phyloP scores from a whole-genome alignment of 2,888 invertebrate species.

The Dryobotodes eremita region DNA sequence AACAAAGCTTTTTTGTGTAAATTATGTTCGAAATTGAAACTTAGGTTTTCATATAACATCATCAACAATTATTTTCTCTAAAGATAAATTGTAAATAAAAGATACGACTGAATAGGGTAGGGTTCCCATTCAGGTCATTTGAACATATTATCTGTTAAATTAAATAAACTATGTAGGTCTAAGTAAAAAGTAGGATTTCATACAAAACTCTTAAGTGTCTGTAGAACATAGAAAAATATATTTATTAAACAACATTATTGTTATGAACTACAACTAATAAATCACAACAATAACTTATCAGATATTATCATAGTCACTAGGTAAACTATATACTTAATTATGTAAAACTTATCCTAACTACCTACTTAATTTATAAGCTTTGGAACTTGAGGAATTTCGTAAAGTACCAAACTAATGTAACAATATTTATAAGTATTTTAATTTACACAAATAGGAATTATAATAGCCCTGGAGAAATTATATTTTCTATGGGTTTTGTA shows the following conservation, averaged over 20 bases:
- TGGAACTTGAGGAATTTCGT: conserved; percentile 79
- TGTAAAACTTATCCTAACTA: conserved; percentile 48
- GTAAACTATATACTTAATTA: conserved; percentile 37
- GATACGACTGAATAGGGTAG: background rate
- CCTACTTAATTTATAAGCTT: conserved; percentile 75
- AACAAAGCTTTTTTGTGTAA: conserved; percentile 3
- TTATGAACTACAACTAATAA: conserved; percentile 74
- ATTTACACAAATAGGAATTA: conserved; percentile 2
- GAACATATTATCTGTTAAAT: background rate
- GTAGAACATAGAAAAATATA: conserved; percentile 68
- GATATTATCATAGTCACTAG: conserved; percentile 33
- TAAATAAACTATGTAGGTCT: background rate
- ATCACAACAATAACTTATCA: conserved; percentile 82
- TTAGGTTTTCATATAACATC: background rate
- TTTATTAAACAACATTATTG: conserved; percentile 72
- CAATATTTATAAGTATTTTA: background rate
- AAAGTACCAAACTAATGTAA: conserved; percentile 54
- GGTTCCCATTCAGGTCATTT: background rate
- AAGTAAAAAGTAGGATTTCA: conserved; percentile 1
- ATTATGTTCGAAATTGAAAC: background rate
- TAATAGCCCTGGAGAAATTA: background rate
- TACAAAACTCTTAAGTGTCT: conserved; percentile 42
- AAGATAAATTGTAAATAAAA: background rate
- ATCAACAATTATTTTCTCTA: background rate
- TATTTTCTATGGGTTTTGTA: background rate